Conservation (phyloP, 2,113 vertebrate genomes). For the Ophthalmolycus amberensis region DNA sequence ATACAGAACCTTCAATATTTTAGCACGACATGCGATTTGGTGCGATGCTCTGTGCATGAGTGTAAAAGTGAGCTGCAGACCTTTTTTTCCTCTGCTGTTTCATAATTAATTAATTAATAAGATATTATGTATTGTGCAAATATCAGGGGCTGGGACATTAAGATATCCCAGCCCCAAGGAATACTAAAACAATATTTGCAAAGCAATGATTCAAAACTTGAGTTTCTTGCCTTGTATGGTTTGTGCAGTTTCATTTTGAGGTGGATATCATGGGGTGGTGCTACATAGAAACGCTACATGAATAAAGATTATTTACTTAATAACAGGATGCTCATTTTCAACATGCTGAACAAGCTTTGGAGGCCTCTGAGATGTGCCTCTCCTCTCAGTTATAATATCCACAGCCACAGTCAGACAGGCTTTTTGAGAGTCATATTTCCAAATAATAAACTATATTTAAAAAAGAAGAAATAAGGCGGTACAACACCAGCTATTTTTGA, state of each 20-base stretch:
- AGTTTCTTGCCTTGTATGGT: not conserved
- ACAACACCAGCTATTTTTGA: not conserved
- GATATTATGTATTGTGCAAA: not conserved
- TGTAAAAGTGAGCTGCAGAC: not conserved
- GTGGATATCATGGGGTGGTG: not conserved
- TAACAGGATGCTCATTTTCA: constrained; percentile 8
- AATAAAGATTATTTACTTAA: constrained; percentile 9
- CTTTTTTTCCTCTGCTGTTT: not conserved
- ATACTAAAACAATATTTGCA: not conserved
- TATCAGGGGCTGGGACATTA: not conserved
- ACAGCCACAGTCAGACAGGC: not conserved
- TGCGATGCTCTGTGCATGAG: not conserved
- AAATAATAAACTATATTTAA: not conserved
- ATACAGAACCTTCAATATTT: not conserved
- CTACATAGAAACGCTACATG: not conserved
- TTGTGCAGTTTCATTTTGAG: not conserved
- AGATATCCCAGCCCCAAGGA: not conserved
- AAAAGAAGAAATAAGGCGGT: not conserved
- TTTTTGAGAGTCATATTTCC: not conserved
- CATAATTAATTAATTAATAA: not conserved
- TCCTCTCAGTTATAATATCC: constrained; percentile 13
- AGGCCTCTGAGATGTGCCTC: not conserved
- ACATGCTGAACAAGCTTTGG: not conserved
- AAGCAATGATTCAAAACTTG: not conserved
- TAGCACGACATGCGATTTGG: not conserved